Evolutionary conservation across 2,113 vertebrate species (phyloP), one percentile per base, ranked within the genome.

Genomic region (Xenus cinereus): DNA sequence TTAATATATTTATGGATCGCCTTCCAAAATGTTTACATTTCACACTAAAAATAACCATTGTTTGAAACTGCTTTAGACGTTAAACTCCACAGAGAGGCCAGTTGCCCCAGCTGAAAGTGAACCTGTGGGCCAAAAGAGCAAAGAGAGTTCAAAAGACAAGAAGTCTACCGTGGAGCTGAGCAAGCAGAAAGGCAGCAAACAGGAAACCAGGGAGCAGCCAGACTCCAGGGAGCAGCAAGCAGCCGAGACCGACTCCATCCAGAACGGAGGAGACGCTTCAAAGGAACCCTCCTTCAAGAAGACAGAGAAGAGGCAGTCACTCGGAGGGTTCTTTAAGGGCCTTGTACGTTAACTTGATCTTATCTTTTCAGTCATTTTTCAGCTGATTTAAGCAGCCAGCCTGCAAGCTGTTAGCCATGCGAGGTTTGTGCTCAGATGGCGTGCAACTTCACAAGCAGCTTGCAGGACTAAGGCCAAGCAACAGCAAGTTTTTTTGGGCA

Each of bases 241-340:
- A 1, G 79, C 26, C 0, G 95, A 97, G 5, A 75, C 88, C 0
- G 97, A 72, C 53, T 89, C 98, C 21, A 69, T 98, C 73, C 98
- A 97, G 33, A 98, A 98, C 16, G 98, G 96, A 7, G 98, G 98
- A 1, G 98, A 98, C 7, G 4, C 97, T 60, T 39, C 97, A 12
- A 98, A 87, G 89, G 98, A 96, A 15, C 78, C 82, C 43, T 64
- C 97, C 63, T 89, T 89, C 97, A 99, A 97, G 97, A 99, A 97
- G 97, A 82, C 97, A 80, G 99, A 99, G 98, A 99, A 99, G 97
- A 98, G 98, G 80, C 99, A 99, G 97, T 99, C 99, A 73, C 98
- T 99, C 4, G 98, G 99, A 41, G 97, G 98, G 67, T 99, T 99
- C 97, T 99, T 99, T 78, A 99, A 99, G 98, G 98, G 96, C 95